Base-by-base conservation (phyloP, 2,113 vertebrate species). In the Rhinopomastus cyanomelas region DNA sequence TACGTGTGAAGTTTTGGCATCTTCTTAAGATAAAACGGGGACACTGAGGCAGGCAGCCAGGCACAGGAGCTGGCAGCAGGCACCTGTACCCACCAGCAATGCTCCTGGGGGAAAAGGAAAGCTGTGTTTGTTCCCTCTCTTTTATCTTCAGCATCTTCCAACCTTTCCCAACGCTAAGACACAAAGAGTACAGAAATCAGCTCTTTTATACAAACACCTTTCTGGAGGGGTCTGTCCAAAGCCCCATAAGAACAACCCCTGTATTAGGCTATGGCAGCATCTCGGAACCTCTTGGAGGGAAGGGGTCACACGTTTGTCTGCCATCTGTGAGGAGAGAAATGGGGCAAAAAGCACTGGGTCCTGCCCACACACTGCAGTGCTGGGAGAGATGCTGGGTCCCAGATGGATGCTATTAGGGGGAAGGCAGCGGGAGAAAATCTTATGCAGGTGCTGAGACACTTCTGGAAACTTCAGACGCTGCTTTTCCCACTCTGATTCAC, bases 211-310 rank as follows among this genome's bases (percentile, higher is more conserved):
- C 57, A 34, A 39, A 9, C 8, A 5, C 42, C 18, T 14, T 49
- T 26, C 27, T 18, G 15, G 5, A 42, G 64, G 66, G 18, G 72
- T 23, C 51, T 2, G 1, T 16, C 30, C 72, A 26, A 55, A 89
- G 32, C 11, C 1, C 19, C 3, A 1, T 8, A 29, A 36, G 83
- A 55, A 55, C 15, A 42, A 4, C 2, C 16, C 0, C 0, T 3
- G 21, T 32, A 9, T 57, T 32, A 65, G 62, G 4, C 25, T 9
- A 11, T 26, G 2, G 6, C 11, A 18, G 62, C 39, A 49, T 22
- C 75, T 30, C 12, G 14, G 79, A 68, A 30, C 51, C 46, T 27
- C 39, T 15, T 39, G 1, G 16, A 67, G 73, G 66, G 76, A 74
- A 3, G 1, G 19, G 55, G 59, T 51, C 8, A 4, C 8, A 4